Percentiles rank a stretch among this genome's conserved stretches.
Conservation (phyloP, 2,888 invertebrate genomes). For the Chydorus sphaericus region DNA sequence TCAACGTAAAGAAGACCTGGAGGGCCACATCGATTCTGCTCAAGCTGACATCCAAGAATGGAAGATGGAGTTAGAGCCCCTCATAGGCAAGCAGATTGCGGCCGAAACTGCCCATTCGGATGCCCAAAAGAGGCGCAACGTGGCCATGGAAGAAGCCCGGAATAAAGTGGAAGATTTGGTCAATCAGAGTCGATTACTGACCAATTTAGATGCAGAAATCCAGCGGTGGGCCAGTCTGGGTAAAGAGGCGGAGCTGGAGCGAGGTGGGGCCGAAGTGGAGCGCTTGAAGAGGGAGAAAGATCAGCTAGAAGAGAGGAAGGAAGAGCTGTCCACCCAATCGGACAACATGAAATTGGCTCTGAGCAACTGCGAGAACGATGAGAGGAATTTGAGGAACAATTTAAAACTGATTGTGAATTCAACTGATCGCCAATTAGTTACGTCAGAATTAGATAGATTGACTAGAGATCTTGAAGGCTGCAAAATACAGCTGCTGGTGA, state of each 20-base stretch:
- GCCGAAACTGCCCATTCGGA: slow-evolving; percentile 26
- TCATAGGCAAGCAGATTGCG: slow-evolving; percentile 22
- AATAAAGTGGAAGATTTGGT: slow-evolving; percentile 19
- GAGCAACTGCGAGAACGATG: slow-evolving; percentile 30
- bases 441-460: slow-evolving; percentile 11
- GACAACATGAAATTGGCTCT: slow-evolving; percentile 25
- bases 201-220: slow-evolving; percentile 8
- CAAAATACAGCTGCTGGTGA: not conserved
- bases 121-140: slow-evolving; percentile 23
- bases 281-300: slow-evolving; percentile 23
- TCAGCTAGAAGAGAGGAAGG: slow-evolving; percentile 23
- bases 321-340: slow-evolving; percentile 29
- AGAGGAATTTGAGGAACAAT: slow-evolving; percentile 57
- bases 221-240: slow-evolving; percentile 23
- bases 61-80: slow-evolving; percentile 34
- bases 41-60: slow-evolving; percentile 26
- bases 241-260: slow-evolving; percentile 19
- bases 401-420: slow-evolving; percentile 35
- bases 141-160: slow-evolving; percentile 27
- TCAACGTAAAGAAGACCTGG: slow-evolving; percentile 28
- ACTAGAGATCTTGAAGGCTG: not conserved
- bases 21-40: slow-evolving; percentile 20
- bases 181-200: slow-evolving; percentile 20
- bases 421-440: slow-evolving; percentile 31
- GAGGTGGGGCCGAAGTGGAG: slow-evolving; percentile 21